phyloP scores from a whole-genome alignment of 2,888 invertebrate genomes.

The Hymenopus coronatus region DNA sequence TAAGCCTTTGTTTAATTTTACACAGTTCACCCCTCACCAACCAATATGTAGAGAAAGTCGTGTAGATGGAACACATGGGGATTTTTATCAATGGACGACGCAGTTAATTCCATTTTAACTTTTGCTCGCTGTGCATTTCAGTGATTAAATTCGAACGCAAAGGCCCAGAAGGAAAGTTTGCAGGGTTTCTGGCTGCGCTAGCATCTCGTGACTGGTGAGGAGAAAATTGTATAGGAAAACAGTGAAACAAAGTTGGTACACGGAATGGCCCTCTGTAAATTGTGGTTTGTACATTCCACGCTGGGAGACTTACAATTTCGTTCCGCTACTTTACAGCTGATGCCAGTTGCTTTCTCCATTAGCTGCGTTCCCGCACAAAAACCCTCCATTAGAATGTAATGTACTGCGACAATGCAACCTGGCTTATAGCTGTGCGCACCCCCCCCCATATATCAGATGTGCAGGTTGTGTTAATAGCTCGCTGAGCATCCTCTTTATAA shows the following conservation, averaged over 20 bases:
- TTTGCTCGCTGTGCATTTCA: no score
- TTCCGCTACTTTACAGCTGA: not conserved
- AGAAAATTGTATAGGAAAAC: not conserved
- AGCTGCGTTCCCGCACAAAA: not conserved
- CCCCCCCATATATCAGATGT: not conserved
- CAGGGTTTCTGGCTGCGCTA: no score
- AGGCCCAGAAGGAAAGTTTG: no score
- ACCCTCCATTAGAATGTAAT: not conserved
- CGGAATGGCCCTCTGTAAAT: not conserved
- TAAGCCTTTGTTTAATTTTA: no score
- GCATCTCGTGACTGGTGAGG: no score
- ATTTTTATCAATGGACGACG: no score
- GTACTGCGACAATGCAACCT: not conserved
- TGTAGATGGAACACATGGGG: no score
- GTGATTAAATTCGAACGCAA: no score
- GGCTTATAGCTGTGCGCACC: not conserved
- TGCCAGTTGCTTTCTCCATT: not conserved
- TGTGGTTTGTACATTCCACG: not conserved
- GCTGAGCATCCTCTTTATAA: no score
- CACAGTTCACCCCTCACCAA: no score
- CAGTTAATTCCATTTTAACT: no score
- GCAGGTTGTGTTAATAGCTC: not conserved
- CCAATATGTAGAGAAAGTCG: no score
- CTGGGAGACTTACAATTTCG: not conserved
- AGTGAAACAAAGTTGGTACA: not conserved